Evolutionary conservation across 2,113 vertebrate species (phyloP).

Genomic region (Narcine bancroftii): DNA sequence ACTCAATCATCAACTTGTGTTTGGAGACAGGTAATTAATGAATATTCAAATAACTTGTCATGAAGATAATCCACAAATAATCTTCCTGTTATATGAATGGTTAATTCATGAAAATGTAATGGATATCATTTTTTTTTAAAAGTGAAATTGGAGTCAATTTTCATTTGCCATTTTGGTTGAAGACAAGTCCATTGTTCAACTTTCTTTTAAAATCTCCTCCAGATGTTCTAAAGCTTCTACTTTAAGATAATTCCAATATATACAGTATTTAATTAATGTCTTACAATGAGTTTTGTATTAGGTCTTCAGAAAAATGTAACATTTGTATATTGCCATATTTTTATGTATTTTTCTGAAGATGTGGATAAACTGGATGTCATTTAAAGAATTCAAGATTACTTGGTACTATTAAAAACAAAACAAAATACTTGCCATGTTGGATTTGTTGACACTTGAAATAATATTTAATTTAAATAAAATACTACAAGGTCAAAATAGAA

Average conservation of each 20-base stretch:
- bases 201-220: background rate
- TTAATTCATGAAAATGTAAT: background rate
- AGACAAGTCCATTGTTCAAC: too few species aligned
- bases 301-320: background rate
- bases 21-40: constrained; percentile 58
- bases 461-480: background rate
- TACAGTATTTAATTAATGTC: background rate
- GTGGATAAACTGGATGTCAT: background rate
- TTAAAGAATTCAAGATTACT: background rate
- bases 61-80: background rate
- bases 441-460: background rate
- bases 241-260: background rate
- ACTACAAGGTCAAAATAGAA: background rate
- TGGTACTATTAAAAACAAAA: background rate
- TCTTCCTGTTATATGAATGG: background rate
- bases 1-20: constrained; percentile 55
- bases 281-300: background rate
- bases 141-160: background rate
- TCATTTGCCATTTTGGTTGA: background rate
- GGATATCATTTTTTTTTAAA: too few species aligned
- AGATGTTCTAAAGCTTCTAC: background rate
- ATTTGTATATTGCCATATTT: background rate
- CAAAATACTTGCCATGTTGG: too few species aligned
- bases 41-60: background rate
- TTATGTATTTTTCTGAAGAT: background rate